Conservation (phyloP, 2,797 vertebrate species). For the Calcarius lapponicus region DNA sequence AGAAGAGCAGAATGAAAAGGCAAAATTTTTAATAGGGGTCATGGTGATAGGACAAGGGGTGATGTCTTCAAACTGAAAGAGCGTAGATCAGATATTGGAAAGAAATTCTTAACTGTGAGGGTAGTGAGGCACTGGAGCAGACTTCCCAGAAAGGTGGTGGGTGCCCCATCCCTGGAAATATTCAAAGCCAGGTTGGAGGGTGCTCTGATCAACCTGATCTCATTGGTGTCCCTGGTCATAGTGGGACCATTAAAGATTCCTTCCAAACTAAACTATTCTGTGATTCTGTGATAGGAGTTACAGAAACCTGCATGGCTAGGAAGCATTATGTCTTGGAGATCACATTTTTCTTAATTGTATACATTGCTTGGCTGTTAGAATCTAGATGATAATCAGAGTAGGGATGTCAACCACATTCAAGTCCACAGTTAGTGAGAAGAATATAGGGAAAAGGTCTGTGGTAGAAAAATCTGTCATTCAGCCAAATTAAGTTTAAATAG, state of each 20-base stretch:
- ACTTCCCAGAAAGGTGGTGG: not conserved
- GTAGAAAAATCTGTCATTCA: not conserved
- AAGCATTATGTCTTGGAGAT: not conserved
- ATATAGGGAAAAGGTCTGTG: not conserved
- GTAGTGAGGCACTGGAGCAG: not conserved
- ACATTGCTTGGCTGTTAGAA: not conserved
- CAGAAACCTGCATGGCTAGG: not conserved
- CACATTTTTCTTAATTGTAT: not conserved
- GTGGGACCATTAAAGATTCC: not conserved
- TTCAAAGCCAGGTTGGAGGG: not conserved
- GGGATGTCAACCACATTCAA: not conserved
- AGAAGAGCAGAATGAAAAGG: not conserved
- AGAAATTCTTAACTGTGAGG: not conserved
- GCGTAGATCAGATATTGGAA: rapidly evolving
- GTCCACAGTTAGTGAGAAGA: not conserved
- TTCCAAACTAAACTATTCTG: not conserved
- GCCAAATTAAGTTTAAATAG: not conserved
- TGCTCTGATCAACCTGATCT: not conserved
- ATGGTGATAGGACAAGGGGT: rapidly evolving
- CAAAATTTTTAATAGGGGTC: not conserved
- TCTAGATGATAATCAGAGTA: not conserved
- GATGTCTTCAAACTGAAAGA: not conserved
- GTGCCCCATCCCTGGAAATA: not conserved
- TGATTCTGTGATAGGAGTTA: not conserved
- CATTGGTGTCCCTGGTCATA: not conserved